These are phyloP conservation scores for Procambarus clarkii DNA, from an alignment of 1,140 invertebrate genomes.

Conservation along the genomic window DNA sequence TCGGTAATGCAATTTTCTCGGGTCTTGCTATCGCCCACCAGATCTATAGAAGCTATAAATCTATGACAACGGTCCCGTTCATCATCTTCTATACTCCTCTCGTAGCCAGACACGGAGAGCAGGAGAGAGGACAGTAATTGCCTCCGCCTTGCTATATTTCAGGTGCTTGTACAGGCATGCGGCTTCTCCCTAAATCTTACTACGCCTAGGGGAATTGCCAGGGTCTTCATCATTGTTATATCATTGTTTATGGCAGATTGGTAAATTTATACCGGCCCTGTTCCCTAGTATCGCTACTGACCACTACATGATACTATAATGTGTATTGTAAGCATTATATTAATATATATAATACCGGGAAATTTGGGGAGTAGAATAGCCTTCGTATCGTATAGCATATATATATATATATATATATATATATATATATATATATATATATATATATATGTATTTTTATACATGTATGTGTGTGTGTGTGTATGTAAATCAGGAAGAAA, in stretches of 20 bases:
- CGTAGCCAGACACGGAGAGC: constrained; percentile 16
- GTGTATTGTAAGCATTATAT: background rate
- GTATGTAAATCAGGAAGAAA: too few species aligned
- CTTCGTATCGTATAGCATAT: constrained; percentile 26
- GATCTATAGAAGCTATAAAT: constrained; percentile 70
- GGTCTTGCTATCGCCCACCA: constrained; percentile 66
- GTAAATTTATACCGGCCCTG: background rate
- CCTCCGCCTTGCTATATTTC: constrained; percentile 37
- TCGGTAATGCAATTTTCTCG: constrained; percentile 70
- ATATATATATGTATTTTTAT: constrained; percentile 22
- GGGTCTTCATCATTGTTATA: background rate
- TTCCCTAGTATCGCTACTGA: background rate
- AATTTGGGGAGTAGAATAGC: constrained; percentile 31
- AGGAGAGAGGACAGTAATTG: constrained; percentile 46
- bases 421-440: constrained; percentile 33
- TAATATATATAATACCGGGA: constrained; percentile 4
- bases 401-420: background rate
- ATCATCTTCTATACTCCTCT: constrained; percentile 51
- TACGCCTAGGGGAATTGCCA: background rate
- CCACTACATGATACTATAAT: background rate
- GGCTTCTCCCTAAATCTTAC: constrained; percentile 47
- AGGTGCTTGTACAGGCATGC: constrained; percentile 52
- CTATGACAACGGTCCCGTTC: constrained; percentile 61
- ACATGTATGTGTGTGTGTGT: background rate
- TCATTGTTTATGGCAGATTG: constrained; percentile 10